phyloP scores from a whole-genome alignment of 2,888 invertebrate species.

The Lithophane leautieri region DNA sequence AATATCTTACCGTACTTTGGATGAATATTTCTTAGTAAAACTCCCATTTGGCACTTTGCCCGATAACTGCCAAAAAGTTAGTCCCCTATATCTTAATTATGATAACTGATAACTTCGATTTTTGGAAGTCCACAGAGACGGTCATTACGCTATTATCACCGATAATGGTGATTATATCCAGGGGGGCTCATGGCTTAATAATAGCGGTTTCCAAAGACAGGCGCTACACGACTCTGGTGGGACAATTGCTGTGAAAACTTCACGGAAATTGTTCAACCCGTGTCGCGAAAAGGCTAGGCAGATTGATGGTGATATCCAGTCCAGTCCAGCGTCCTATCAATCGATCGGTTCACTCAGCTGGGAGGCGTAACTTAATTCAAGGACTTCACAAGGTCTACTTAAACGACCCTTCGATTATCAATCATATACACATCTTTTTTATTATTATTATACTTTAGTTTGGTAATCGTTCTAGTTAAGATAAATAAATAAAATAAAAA shows the following conservation, averaged over 20 bases:
- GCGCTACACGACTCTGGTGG: too few relatives aligned
- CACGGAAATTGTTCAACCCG: too few relatives aligned
- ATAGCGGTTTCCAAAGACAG: too few relatives aligned
- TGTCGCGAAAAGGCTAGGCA: neutral
- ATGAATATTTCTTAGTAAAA: constrained; percentile 10
- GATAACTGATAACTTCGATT: neutral
- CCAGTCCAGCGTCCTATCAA: neutral
- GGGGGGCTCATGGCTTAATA: neutral
- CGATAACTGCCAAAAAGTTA: neutral
- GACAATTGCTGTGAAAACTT: too few relatives aligned
- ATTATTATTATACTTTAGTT: neutral
- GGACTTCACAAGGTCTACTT: too few relatives aligned
- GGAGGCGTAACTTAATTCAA: neutral
- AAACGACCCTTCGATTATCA: too few relatives aligned
- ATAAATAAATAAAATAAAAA: too few relatives aligned
- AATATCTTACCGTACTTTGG: neutral
- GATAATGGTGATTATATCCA: neutral
- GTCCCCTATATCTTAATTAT: neutral
- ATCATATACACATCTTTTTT: too few relatives aligned
- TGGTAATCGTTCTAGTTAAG: neutral
- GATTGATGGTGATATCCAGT: neutral
- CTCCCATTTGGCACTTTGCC: constrained; percentile 14
- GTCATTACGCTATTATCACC: neutral
- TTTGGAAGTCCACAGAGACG: neutral
- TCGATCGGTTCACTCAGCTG: neutral